A percentile compares a stretch with the other conserved stretches of the same genome.
Conservation (phyloP, 2,888 invertebrate genomes). For the Salticus scenicus region DNA sequence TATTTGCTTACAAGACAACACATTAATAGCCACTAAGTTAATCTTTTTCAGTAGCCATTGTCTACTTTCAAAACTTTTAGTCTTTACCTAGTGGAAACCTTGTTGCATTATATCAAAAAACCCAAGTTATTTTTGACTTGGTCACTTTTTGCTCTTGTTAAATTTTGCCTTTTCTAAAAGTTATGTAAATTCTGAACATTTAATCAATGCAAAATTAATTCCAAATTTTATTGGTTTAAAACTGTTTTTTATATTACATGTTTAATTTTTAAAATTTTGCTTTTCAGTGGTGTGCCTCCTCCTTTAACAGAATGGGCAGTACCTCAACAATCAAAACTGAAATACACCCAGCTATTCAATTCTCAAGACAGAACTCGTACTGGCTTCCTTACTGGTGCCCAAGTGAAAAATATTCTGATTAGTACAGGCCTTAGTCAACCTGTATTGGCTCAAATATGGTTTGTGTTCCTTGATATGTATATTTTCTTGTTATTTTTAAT, state of each 20-base stretch:
- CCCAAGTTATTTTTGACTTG: no score
- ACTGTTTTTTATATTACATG: no score
- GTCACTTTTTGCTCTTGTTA: background rate
- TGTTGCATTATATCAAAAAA: no score
- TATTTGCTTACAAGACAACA: no score
- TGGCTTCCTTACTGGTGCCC: constrained; percentile 92
- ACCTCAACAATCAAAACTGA: constrained; percentile 86
- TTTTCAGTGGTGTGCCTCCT: constrained; percentile 48
- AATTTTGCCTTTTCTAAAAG: background rate
- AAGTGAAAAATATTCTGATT: constrained; percentile 93
- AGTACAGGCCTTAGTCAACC: constrained; percentile 93
- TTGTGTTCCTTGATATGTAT: no score
- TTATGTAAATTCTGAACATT: background rate
- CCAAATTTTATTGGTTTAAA: background rate
- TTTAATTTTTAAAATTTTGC: background rate
- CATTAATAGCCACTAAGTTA: no score
- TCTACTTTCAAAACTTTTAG: no score
- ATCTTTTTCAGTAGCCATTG: no score
- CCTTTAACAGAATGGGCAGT: constrained; percentile 88
- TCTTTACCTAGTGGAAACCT: no score
- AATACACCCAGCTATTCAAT: constrained; percentile 96
- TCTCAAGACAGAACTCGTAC: constrained; percentile 89
- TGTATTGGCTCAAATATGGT: constrained; percentile 94
- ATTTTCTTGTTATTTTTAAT: background rate
- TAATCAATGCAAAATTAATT: background rate